A percentile compares a stretch with the other conserved stretches of the same genome.
Conservation (phyloP, 2,113 vertebrate species). For the Muntiacus muntjak region DNA sequence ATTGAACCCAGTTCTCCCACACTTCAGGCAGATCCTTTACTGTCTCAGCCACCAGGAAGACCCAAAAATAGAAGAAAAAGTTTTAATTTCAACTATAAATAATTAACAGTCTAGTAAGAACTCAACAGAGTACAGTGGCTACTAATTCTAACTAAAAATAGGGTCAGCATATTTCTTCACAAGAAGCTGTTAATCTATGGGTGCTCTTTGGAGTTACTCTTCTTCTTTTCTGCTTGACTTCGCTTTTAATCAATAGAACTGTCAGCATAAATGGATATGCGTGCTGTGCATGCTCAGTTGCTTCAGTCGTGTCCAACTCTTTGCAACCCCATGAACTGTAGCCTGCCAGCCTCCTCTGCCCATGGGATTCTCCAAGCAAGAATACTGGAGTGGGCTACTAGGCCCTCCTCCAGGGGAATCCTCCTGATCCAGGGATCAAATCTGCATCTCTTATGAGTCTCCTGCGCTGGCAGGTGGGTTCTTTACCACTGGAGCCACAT, state of each 20-base stretch:
- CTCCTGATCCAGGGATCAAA: not conserved
- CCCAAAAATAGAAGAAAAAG: not conserved
- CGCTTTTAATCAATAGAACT: not conserved
- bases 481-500: not conserved
- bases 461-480: not conserved
- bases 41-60: not conserved
- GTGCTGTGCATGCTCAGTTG: not conserved
- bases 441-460: not conserved
- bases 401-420: not conserved
- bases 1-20: not conserved
- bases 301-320: not conserved
- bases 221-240: not conserved
- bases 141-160: conserved; percentile 47
- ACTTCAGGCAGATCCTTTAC: not conserved
- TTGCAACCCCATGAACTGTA: not conserved
- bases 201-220: not conserved
- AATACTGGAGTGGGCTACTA: not conserved
- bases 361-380: not conserved
- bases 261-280: not conserved
- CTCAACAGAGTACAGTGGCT: not conserved
- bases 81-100: conserved; percentile 23
- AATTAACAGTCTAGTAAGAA: not conserved
- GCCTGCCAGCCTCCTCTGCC: not conserved
- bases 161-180: not conserved
- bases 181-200: not conserved